Conservation (phyloP, 2,888 invertebrate genomes). For the Cyclophora albipunctata region DNA sequence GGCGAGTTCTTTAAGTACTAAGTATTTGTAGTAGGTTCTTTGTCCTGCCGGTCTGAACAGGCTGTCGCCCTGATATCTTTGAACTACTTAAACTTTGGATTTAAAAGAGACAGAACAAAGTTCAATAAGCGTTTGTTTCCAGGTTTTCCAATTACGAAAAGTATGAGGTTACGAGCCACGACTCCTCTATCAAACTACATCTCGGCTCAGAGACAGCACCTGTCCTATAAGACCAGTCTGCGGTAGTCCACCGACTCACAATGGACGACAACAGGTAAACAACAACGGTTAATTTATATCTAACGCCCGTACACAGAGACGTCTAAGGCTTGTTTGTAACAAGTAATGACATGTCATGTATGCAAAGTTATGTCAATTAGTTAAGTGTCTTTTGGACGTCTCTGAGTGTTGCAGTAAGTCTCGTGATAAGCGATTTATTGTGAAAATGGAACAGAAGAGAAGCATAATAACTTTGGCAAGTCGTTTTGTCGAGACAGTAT, state of each 20-base stretch:
- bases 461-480: too few species aligned
- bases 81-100: too few species aligned
- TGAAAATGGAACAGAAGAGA: not conserved
- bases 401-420: not conserved
- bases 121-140: constrained; percentile 12
- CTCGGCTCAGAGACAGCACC: too few species aligned
- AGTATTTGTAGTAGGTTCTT: too few species aligned
- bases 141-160: constrained; percentile 22
- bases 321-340: constrained; percentile 2
- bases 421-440: not conserved
- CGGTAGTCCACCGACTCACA: constrained; percentile 43
- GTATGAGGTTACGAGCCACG: constrained; percentile 46
- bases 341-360: constrained; percentile 1
- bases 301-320: too few species aligned
- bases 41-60: too few species aligned
- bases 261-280: constrained; percentile 57
- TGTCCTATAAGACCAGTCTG: constrained; percentile 36
- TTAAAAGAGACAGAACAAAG: too few species aligned
- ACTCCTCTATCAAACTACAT: constrained; percentile 11
- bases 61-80: too few species aligned
- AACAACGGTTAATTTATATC: not conserved
- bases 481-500: too few species aligned
- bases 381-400: not conserved
- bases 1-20: too few species aligned
- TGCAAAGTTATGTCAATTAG: not conserved